These are phyloP conservation scores for Cyphomyrmex costatus DNA, from an alignment of 1,140 invertebrate species.

Conservation along the genomic window DNA sequence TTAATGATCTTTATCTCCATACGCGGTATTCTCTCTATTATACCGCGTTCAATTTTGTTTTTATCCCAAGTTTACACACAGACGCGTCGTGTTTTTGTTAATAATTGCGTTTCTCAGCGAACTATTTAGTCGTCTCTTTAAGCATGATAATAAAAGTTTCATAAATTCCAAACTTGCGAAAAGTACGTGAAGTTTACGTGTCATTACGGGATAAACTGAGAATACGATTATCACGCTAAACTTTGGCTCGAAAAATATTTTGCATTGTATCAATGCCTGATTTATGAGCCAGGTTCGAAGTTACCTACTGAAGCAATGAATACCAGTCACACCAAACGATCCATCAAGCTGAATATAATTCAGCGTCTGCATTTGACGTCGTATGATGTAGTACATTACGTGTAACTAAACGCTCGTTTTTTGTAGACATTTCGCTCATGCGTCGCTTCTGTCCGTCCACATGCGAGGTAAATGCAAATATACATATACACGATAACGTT, in stretches of 20 bases:
- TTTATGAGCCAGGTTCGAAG: constrained; percentile 27
- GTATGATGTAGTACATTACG: constrained; percentile 39
- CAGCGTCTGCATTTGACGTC: constrained; percentile 39
- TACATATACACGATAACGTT: constrained; percentile 7
- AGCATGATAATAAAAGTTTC: not conserved
- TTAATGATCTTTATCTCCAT: not conserved
- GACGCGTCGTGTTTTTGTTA: not conserved
- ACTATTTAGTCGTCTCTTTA: not conserved
- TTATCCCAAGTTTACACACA: not conserved
- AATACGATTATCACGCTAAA: constrained; percentile 15
- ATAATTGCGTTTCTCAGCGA: not conserved
- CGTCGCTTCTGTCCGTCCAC: constrained; percentile 7
- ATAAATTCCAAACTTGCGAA: not conserved
- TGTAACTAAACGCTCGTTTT: constrained; percentile 41
- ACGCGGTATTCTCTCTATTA: too few relatives aligned
- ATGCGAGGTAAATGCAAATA: constrained; percentile 50
- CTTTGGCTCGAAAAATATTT: constrained; percentile 8
- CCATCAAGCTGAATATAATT: constrained; percentile 59
- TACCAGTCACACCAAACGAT: constrained; percentile 26
- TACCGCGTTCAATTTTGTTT: not conserved
- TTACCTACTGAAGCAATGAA: constrained; percentile 44
- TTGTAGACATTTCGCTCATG: constrained; percentile 4
- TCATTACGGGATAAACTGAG: not conserved
- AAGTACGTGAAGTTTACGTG: not conserved
- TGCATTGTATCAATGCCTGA: constrained; percentile 29